These are phyloP conservation scores for Huso huso DNA, from an alignment of 2,797 vertebrate species.

Conservation along the genomic window DNA sequence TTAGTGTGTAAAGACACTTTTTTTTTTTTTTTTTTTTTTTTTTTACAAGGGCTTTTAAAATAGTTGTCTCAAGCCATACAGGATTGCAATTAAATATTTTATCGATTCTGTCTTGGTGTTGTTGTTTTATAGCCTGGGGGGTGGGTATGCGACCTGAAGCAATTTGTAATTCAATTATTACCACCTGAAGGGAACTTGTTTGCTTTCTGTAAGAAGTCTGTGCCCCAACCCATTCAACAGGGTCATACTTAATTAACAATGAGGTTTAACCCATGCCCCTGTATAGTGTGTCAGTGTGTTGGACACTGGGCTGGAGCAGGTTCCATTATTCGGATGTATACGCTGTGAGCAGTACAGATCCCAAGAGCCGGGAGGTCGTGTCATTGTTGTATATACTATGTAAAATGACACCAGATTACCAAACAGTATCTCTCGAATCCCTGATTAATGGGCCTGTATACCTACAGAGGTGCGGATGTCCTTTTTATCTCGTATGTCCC, in stretches of 20 bases:
- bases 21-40: too few species aligned
- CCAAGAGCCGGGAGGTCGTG: too few species aligned
- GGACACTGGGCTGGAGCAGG: too few species aligned
- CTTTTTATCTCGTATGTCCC: background rate
- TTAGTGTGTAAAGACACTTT: background rate
- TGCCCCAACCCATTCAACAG: too few species aligned
- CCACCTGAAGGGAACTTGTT: background rate
- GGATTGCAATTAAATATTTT: background rate
- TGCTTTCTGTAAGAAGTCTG: too few species aligned
- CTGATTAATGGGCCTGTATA: background rate
- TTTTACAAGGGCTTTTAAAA: background rate
- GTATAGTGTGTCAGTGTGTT: too few species aligned
- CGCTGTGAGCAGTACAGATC: too few species aligned
- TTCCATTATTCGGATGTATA: too few species aligned
- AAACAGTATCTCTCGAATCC: background rate
- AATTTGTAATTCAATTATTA: background rate
- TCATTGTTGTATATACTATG: too few species aligned
- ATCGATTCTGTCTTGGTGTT: background rate
- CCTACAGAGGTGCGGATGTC: background rate
- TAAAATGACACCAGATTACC: too few species aligned
- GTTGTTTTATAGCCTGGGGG: background rate
- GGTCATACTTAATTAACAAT: too few species aligned
- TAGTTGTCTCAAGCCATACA: background rate
- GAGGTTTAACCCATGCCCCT: too few species aligned
- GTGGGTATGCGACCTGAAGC: background rate